Base-by-base conservation (phyloP, 2,113 vertebrate genomes). In the Oryzias celebensis region DNA sequence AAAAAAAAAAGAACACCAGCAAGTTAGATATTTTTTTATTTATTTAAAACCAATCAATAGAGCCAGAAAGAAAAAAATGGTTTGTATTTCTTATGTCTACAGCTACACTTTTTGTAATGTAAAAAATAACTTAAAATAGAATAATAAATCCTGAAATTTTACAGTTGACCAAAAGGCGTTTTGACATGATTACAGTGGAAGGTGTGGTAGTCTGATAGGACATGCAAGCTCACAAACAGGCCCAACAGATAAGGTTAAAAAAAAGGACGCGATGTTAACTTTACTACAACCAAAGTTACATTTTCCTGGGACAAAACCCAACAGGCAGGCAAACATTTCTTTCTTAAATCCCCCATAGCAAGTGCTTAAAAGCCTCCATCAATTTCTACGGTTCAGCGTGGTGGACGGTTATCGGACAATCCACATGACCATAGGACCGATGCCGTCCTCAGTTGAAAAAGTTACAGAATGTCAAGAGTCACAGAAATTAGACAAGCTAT, bases 381-480 rank as follows among this genome's bases (percentile, higher is more conserved):
- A 68, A 77, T 62, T 54, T 71, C 41, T 47, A 2, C 63, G 52
- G 60, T 64, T 77, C 24, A 73, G 56, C 62, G 56, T 26, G 48
- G 0, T 3, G 10, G 24, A 49, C 5, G 28, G 62, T 58, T 63
- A 50, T 65, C 53, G 14, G 62, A 75, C 58, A 58, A 48, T 71
- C 20, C 71, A 83, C 69, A 75, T 82, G 82, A 88, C 57, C 26
- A 44, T 65, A 66, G 65, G 59, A 83, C 57, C 53, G 78, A 44
- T 28, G 43, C 45, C 28, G 58, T 59, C 48, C 26, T 50, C 73
- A 54, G 75, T 16, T 20, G 36, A 36, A 36, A 12, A 3, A 45
- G 4, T 45, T 6, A 42, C 41, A 42, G 41, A 13, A 42, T 42
- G 5, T 42, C 5, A 42, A 42, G 2, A 46, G 1, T 16, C 14